Conservation (phyloP, 2,797 vertebrate genomes). For the Hoplostethus mediterraneus region DNA sequence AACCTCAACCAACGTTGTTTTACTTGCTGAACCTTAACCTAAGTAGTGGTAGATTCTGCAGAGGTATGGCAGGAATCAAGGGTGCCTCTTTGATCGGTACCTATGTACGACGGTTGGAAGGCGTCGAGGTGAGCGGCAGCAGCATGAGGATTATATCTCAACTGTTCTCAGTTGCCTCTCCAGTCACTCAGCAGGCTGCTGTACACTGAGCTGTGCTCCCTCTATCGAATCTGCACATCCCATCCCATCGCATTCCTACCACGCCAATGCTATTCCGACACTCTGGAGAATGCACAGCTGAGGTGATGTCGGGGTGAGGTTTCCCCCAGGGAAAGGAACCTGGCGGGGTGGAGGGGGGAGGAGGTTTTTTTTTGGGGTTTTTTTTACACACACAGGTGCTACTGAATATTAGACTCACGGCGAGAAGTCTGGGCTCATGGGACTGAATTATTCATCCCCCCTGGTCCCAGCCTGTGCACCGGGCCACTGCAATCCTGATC, state of each 20-base stretch:
- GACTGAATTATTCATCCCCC: constrained; percentile 77
- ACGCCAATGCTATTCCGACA: constrained; percentile 41
- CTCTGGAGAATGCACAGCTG: constrained; percentile 60
- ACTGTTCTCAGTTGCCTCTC: constrained; percentile 30
- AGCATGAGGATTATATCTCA: constrained; percentile 20
- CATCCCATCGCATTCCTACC: constrained; percentile 27
- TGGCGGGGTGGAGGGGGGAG: constrained; percentile 68
- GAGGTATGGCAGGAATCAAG: too few relatives aligned
- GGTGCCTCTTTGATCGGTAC: too few relatives aligned
- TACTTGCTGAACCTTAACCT: too few relatives aligned
- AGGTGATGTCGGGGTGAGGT: constrained; percentile 59
- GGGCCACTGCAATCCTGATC: constrained; percentile 75
- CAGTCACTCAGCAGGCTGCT: constrained; percentile 39
- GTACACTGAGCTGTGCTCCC: constrained; percentile 33
- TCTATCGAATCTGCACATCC: constrained; percentile 43
- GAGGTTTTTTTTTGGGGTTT: neutral
- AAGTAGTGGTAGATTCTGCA: too few relatives aligned
- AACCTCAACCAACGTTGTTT: too few relatives aligned
- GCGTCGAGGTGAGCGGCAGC: neutral
- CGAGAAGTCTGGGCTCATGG: constrained; percentile 76
- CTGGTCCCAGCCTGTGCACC: constrained; percentile 77
- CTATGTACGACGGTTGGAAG: too few relatives aligned
- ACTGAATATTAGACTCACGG: constrained; percentile 84
- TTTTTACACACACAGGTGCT: constrained; percentile 77
- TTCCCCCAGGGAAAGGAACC: constrained; percentile 63